Conservation (phyloP, 2,888 invertebrate species). For the Eumerus sabulonum region DNA sequence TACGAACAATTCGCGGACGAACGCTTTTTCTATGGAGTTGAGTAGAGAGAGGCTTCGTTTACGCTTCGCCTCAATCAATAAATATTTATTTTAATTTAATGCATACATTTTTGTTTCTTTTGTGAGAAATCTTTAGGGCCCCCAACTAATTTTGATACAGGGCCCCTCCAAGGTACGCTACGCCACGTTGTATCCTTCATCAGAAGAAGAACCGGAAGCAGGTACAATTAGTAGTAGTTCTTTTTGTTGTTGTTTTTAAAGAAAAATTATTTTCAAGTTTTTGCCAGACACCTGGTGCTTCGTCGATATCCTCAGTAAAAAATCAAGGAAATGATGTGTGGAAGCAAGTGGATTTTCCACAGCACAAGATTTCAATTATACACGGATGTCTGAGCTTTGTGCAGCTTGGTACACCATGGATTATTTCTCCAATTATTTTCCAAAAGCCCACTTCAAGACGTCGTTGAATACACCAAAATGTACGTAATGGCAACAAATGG, state of each 20-base stretch:
- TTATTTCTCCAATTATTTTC: constrained; percentile 18
- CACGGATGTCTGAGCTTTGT: constrained; percentile 11
- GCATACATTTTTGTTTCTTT: too few relatives aligned
- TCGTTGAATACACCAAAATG: constrained; percentile 7
- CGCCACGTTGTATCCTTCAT: too few relatives aligned
- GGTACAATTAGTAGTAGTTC: constrained; percentile 11
- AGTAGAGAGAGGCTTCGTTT: too few relatives aligned
- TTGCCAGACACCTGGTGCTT: constrained; percentile 4
- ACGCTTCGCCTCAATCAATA: too few relatives aligned
- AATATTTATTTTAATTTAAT: too few relatives aligned
- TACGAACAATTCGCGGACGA: too few relatives aligned
- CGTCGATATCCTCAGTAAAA: constrained; percentile 2
- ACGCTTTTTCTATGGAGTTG: too few relatives aligned
- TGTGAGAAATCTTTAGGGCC: too few relatives aligned
- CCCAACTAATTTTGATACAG: too few relatives aligned
- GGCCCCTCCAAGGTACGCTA: too few relatives aligned
- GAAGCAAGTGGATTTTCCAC: constrained; percentile 3
- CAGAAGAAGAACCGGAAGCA: constrained; percentile 12
- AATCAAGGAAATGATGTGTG: constrained; percentile 7
- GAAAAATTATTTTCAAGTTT: constrained; percentile 2
- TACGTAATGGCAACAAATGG: constrained; percentile 12
- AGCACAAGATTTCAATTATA: constrained; percentile 7
- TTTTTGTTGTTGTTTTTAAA: not conserved
- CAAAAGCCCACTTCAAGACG: not conserved
- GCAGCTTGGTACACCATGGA: constrained; percentile 11